A percentile compares a stretch with the other conserved stretches of the same genome.
Conservation (phyloP, 2,797 vertebrate species). For the Naso thynnoides region DNA sequence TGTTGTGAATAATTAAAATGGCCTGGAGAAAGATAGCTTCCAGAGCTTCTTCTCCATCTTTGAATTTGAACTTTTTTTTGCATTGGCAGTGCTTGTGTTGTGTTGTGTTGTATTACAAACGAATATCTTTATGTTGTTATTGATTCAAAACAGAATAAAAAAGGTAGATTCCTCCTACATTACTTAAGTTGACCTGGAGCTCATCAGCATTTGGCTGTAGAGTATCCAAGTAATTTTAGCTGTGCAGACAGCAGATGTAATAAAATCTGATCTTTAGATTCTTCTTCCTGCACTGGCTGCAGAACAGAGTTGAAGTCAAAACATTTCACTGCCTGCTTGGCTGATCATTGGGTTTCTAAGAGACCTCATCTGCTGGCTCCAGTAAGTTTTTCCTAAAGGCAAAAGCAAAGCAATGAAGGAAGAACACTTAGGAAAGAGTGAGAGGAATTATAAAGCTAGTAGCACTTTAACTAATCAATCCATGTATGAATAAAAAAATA, state of each 20-base stretch:
- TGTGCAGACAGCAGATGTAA: constrained; percentile 13
- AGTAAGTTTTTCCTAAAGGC: constrained; percentile 15
- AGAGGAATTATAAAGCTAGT: background rate
- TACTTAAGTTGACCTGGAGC: background rate
- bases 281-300: background rate
- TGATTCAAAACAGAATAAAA: background rate
- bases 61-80: constrained; percentile 3
- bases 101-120: background rate
- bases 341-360: constrained; percentile 13
- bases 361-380: constrained; percentile 8
- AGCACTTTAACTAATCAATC: background rate
- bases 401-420: constrained; percentile 5
- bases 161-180: background rate
- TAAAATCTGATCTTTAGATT: constrained; percentile 27
- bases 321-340: constrained; percentile 13
- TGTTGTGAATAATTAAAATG: constrained; percentile 20
- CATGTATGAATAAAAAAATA: background rate
- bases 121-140: background rate
- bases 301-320: constrained; percentile 28
- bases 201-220: constrained; percentile 7
- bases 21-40: background rate
- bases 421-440: background rate
- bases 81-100: background rate
- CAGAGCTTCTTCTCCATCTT: background rate
- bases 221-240: background rate